These are phyloP conservation scores for Axea sp. DNA, from an alignment of 2,888 invertebrate species.

Conservation along the genomic window DNA sequence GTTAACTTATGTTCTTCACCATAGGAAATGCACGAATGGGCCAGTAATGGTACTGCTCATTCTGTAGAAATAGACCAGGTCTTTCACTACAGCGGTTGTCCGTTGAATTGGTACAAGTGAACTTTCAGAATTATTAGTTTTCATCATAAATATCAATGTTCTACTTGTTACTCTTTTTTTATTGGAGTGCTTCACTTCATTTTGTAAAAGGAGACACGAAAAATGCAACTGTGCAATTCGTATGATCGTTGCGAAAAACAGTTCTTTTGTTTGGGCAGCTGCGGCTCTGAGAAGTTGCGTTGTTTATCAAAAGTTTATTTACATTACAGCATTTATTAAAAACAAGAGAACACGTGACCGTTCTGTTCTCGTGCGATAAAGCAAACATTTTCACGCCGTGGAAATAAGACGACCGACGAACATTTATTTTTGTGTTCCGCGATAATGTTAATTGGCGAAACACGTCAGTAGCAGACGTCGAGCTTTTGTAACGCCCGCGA, in stretches of 20 bases:
- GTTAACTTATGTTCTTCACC: too few species aligned
- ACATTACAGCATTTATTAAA: too few species aligned
- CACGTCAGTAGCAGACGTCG: background rate
- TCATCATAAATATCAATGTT: too few species aligned
- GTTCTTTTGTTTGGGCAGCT: constrained; percentile 45
- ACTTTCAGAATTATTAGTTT: too few species aligned
- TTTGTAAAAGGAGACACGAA: background rate
- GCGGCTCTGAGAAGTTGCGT: constrained; percentile 19
- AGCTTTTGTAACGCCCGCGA: constrained; percentile 6
- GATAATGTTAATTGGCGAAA: constrained; percentile 18
- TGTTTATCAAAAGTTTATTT: constrained; percentile 9
- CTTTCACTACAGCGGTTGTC: too few species aligned
- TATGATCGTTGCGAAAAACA: constrained; percentile 25
- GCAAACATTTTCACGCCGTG: constrained; percentile 12
- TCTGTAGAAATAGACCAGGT: too few species aligned
- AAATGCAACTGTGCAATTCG: constrained; percentile 13
- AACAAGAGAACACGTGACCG: background rate
- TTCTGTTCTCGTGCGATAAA: constrained; percentile 5
- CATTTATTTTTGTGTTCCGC: constrained; percentile 8
- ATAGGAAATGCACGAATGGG: too few species aligned
- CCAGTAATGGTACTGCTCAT: too few species aligned
- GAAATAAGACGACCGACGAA: constrained; percentile 10
- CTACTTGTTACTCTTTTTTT: too few species aligned
- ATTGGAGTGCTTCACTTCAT: background rate
- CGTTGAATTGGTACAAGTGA: too few species aligned